A percentile compares a stretch with the other conserved stretches of the same genome.
Conservation (phyloP, 2,797 vertebrate species). For the Silurus aristotelis region DNA sequence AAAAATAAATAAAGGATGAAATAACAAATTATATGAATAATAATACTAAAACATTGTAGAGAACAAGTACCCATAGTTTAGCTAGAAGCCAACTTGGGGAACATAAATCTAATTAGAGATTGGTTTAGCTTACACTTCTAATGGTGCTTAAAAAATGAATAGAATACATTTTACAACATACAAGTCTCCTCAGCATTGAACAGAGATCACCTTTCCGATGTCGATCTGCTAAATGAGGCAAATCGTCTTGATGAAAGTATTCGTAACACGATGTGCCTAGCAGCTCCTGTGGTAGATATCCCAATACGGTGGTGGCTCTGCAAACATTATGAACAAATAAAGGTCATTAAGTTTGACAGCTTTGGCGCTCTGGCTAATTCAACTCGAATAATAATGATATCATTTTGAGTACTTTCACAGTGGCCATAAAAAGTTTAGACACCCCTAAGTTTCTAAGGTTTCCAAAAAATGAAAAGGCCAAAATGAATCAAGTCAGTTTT, state of each 20-base stretch:
- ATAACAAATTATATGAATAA: not conserved
- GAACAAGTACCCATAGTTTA: not conserved
- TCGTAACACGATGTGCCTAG: constrained; percentile 96
- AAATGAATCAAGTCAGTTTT: not conserved
- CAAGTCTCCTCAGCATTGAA: not conserved
- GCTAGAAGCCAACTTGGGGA: not conserved
- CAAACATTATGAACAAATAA: constrained; percentile 6
- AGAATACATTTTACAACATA: not conserved
- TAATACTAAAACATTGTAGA: not conserved
- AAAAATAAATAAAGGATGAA: not conserved
- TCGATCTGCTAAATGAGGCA: constrained; percentile 85
- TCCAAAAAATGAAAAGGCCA: too few species aligned
- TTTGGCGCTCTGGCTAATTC: not conserved
- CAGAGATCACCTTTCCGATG: constrained; percentile 84
- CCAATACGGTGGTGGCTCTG: constrained; percentile 91
- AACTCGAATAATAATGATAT: not conserved
- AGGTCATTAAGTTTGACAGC: too few species aligned
- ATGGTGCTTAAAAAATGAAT: not conserved
- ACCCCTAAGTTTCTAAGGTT: not conserved
- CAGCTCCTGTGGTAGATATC: constrained; percentile 93
- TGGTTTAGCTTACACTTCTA: not conserved
- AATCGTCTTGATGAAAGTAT: constrained; percentile 94
- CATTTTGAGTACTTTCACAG: not conserved
- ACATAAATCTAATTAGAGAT: not conserved
- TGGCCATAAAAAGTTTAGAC: not conserved